Evolutionary conservation across 2,113 vertebrate genomes (phyloP), one percentile per base, ranked within the genome.

Genomic region (Calyptommatus sinebrachiatus): DNA sequence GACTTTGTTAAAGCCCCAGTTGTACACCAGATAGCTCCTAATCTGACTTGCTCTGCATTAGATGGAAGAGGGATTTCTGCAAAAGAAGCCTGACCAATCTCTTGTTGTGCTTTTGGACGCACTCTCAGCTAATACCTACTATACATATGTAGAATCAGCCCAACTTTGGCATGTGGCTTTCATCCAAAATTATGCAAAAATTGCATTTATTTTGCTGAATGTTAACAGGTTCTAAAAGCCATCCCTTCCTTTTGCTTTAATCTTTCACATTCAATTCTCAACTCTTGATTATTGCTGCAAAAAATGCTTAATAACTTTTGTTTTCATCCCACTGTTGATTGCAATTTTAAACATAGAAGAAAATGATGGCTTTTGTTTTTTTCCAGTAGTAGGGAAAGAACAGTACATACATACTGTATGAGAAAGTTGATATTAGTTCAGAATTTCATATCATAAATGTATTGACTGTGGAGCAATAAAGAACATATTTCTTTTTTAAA

Each of bases 201-300:
- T 57, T 57, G 16, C 53, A 57, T 18, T 16, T 18, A 57, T 16
- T 18, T 14, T 57, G 53, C 53, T 18, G 10, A 9, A 16, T 57
- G 53, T 57, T 5, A 57, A 57, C 53, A 57, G 14, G 53, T 57
- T 7, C 20, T 22, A 45, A 35, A 70, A 70, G 21, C 68, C 8
- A 45, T 16, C 9, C 12, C 22, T 69, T 26, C 72, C n/a, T 48
- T 76, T 35, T 5, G 45, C 21, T 5, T 8, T 41, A 87, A 79
- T 80, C 74, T 29, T 67, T 29, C 81, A 12, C 78, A 29, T 2
- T 86, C 67, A 87, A 61, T 83, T 46, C 80, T 84, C 28, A 86
- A 77, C 48, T 83, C 65, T 61, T 57, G 84, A 69, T 86, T 92
- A 92, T 91, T 92, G 88, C 88, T 92, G 62, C 65, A 83, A 81